phyloP scores from a whole-genome alignment of 2,113 vertebrate genomes.

The Salvelinus sp. region DNA sequence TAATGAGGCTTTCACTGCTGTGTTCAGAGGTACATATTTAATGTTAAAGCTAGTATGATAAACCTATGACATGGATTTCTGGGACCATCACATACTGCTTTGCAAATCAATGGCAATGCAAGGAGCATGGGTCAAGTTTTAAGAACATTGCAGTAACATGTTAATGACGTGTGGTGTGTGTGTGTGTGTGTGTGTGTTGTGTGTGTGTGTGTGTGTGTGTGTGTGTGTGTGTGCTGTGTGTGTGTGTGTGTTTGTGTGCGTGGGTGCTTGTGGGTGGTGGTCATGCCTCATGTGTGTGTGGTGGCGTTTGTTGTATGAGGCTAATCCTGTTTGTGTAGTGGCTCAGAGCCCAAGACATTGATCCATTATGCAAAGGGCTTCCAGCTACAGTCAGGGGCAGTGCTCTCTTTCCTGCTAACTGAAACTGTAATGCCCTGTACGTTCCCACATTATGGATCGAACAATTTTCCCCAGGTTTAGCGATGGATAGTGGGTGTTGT shows the following conservation, averaged over 20 bases:
- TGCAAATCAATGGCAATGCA: not conserved
- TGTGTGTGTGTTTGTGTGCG: not conserved
- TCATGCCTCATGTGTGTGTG: not conserved
- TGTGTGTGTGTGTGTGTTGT: not conserved
- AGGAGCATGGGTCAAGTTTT: not conserved
- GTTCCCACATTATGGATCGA: constrained; percentile 38
- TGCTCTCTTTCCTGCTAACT: constrained; percentile 1
- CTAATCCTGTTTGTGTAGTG: constrained; percentile 24
- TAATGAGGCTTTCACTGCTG: too few relatives aligned
- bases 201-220: constrained; percentile 2
- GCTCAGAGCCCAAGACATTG: constrained; percentile 21
- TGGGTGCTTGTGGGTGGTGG: not conserved
- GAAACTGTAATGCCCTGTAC: constrained; percentile 37
- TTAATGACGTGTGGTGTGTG: constrained; percentile 2
- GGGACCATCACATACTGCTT: not conserved
- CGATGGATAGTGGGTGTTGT: constrained; percentile 8
- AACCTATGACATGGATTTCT: too few relatives aligned
- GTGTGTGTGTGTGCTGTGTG: not conserved
- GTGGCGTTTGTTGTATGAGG: not conserved
- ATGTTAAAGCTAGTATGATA: too few relatives aligned
- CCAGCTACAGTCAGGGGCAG: constrained; percentile 20
- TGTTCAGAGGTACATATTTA: too few relatives aligned
- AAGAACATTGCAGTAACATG: not conserved
- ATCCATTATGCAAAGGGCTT: constrained; percentile 32
- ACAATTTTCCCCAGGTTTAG: constrained; percentile 16